Conservation (phyloP, 2,113 vertebrate genomes). For the Chloroceryle aenea region DNA sequence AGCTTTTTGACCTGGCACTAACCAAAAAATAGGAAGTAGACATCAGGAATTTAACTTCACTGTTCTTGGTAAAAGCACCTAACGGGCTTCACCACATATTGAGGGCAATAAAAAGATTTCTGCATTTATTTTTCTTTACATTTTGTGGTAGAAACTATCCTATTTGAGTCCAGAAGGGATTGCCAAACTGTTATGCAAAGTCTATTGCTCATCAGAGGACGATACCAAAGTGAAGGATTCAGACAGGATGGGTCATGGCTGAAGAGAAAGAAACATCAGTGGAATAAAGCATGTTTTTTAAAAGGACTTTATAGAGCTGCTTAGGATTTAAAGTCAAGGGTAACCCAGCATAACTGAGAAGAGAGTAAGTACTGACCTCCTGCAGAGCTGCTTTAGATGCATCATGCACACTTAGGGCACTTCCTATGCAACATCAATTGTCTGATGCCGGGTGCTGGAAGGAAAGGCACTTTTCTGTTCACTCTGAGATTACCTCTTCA, state of each 20-base stretch:
- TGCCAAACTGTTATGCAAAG: neutral
- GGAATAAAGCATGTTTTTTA: neutral
- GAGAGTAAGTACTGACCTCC: neutral
- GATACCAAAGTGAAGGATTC: neutral
- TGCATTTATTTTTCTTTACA: neutral
- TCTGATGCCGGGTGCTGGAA: neutral
- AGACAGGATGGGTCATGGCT: neutral
- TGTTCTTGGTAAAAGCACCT: neutral
- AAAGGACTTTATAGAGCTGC: neutral
- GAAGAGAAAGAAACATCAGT: neutral
- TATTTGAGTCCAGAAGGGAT: neutral
- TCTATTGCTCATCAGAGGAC: neutral
- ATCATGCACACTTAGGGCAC: neutral
- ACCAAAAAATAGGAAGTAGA: neutral
- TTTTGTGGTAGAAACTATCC: neutral
- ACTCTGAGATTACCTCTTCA: neutral
- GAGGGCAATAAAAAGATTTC: neutral
- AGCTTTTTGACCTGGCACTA: neutral
- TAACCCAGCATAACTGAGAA: neutral
- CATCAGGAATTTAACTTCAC: neutral
- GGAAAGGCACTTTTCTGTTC: constrained; percentile 1
- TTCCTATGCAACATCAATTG: neutral
- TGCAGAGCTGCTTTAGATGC: constrained; percentile 2
- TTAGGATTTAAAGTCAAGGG: constrained; percentile 20
- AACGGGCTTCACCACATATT: neutral